Base-by-base conservation (phyloP, 2,113 vertebrate species). In the Sylvietta virens region DNA sequence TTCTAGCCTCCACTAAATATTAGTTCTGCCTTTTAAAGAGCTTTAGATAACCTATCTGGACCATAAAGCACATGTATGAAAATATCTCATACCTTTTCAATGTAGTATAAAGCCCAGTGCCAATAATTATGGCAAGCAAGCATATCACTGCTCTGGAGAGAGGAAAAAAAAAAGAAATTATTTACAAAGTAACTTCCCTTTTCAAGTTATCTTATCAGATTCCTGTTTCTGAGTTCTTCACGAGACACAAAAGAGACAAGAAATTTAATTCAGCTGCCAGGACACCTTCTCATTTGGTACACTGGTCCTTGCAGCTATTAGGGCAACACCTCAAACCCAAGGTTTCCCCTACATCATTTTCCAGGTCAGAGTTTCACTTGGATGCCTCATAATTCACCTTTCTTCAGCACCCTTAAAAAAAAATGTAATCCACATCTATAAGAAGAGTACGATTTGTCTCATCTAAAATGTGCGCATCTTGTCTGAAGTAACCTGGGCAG, bases 91-190 rank as follows among this genome's bases (percentile, higher is more conserved):
- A 99, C 99, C 99, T 99, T 99, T 95, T 99, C 99, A 48, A 99
- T 98, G 76, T 98, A 98, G 94, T 98, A 99, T 6, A 99, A 97
- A 40, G 99, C 98, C 99, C 99, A 99, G 88, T 99, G 99, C 99
- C 99, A 99, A 64, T 99, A 99, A 95, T 99, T 99, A 72, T 99
- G 99, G 83, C 98, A 98, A 62, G 98, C 98, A 67, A 99, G 98
- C 97, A 99, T 97, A 69, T 99, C 99, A 7, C 97, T 97, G 7
- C 78, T 95, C 99, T 99, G 97, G 5, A 28, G 30, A 12, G 54
- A 70, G 60, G 39, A 11, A 37, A 15, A 21, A 54, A 42, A 15
- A 44, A 24, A 66, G 8, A 81, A 22, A 79, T 31, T 74, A 91
- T 33, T 85, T 82, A 84, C 28, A 80, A 69, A 92, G 50, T 72